These are phyloP conservation scores for Dimorphilus gyrociliatus DNA, from an alignment of 2,888 invertebrate genomes.

Conservation along the genomic window DNA sequence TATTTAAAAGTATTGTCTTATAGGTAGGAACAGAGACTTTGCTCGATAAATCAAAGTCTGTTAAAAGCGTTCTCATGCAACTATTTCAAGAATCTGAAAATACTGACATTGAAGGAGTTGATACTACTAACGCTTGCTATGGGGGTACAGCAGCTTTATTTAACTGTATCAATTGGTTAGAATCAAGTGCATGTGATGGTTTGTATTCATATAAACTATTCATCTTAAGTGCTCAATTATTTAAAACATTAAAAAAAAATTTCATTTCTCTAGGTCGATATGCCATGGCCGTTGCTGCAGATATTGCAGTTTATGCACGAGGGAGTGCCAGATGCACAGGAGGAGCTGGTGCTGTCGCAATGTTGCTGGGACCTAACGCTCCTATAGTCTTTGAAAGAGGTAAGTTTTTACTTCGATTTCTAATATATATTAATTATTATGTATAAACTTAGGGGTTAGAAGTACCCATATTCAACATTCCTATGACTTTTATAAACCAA, in stretches of 20 bases:
- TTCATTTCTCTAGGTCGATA: too few relatives aligned
- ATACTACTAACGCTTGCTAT: conserved; percentile 95
- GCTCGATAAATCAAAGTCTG: conserved; percentile 95
- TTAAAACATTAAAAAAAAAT: too few relatives aligned
- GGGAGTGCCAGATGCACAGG: conserved; percentile 87
- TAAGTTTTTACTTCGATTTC: too few relatives aligned
- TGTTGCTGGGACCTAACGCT: conserved; percentile 84
- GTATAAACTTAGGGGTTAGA: too few relatives aligned
- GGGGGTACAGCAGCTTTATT: conserved; percentile 94
- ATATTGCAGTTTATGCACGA: conserved; percentile 88
- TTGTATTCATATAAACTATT: too few relatives aligned
- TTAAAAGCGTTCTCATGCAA: conserved; percentile 91
- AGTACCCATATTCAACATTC: conserved; percentile 79
- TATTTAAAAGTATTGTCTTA: too few relatives aligned
- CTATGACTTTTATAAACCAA: conserved; percentile 97
- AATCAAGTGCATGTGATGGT: conserved; percentile 92
- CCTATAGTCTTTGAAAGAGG: conserved; percentile 72
- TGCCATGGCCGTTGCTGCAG: conserved; percentile 83
- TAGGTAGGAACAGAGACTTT: conserved; percentile 98
- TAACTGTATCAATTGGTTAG: conserved; percentile 88
- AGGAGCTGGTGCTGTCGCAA: conserved; percentile 92
- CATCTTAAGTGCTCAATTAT: too few relatives aligned
- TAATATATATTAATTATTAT: too few relatives aligned
- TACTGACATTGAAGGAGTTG: conserved; percentile 83
- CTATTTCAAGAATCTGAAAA: conserved; percentile 74